Percentiles rank a stretch among this genome's conserved stretches.
phyloP scores from a whole-genome alignment of 2,888 invertebrate genomes.

The Xylophagus ater region DNA sequence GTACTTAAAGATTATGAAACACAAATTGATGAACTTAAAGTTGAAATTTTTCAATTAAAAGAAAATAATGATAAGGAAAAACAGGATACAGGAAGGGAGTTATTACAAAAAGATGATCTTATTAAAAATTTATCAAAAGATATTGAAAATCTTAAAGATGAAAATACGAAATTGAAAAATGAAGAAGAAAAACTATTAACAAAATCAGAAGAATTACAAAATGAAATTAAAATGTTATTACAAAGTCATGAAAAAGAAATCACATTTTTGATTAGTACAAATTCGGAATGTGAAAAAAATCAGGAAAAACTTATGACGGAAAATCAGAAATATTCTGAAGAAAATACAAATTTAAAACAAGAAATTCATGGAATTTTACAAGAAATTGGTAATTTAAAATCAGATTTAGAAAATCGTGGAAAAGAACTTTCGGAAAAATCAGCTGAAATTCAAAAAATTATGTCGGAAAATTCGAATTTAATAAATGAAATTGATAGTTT shows the following conservation, averaged over 20 bases:
- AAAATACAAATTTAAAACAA: conserved; percentile 18
- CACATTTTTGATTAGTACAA: conserved; percentile 14
- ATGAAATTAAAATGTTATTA: conserved; percentile 17
- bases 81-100: conserved; percentile 24
- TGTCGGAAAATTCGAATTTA: conserved; percentile 27
- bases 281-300: conserved; percentile 13
- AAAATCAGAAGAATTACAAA: conserved; percentile 15
- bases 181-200: conserved; percentile 25
- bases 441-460: conserved; percentile 26
- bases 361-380: conserved; percentile 22
- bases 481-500: conserved; percentile 26
- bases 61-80: conserved; percentile 29
- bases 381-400: conserved; percentile 25
- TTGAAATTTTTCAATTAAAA: conserved; percentile 37
- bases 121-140: conserved; percentile 28
- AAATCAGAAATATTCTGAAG: conserved; percentile 11
- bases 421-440: conserved; percentile 24
- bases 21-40: conserved; percentile 43
- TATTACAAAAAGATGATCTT: conserved; percentile 27
- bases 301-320: conserved; percentile 14
- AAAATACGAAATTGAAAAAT: conserved; percentile 25
- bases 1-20: conserved; percentile 41
- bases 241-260: conserved; percentile 18
- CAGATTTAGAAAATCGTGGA: conserved; percentile 23
- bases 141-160: conserved; percentile 27